Evolutionary conservation across 2,888 invertebrate genomes (phyloP).

Genomic region (Pachymerium ferrugineum): DNA sequence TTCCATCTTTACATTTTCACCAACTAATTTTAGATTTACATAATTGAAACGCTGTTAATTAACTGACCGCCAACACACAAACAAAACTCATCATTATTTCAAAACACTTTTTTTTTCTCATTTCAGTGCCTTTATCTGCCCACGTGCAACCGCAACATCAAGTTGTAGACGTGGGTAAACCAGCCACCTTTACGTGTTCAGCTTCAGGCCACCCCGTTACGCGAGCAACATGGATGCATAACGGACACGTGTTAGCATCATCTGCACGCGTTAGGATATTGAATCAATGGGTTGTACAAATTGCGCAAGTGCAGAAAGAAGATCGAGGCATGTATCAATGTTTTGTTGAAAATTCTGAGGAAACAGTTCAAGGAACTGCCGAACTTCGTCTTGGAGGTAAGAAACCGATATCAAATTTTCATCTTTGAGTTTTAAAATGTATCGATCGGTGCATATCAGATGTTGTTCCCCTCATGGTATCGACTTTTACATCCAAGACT

Average conservation of each 20-base stretch:
- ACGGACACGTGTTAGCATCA: conserved; percentile 43
- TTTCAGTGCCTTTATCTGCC: conserved; percentile 34
- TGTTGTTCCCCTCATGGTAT: conserved; percentile 45
- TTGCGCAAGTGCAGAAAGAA: conserved; percentile 43
- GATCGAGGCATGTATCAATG: conserved; percentile 50
- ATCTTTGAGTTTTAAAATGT: not conserved
- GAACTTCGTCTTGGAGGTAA: conserved; percentile 48
- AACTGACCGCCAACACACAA: not conserved
- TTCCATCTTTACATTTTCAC: too few species aligned
- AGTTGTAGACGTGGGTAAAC: conserved; percentile 45
- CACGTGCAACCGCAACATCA: conserved; percentile 34
- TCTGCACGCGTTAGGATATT: conserved; percentile 37
- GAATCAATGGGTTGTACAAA: conserved; percentile 40
- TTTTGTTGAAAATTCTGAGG: conserved; percentile 41
- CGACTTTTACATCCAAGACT: conserved; percentile 39
- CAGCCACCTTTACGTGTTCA: conserved; percentile 46
- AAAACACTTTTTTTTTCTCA: conserved; percentile 30
- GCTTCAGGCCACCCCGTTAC: conserved; percentile 45
- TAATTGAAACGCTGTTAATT: too few species aligned
- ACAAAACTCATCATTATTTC: not conserved
- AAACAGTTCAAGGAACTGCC: conserved; percentile 45
- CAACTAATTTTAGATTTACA: too few species aligned
- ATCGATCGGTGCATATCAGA: too few species aligned
- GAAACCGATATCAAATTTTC: not conserved
- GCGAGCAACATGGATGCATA: conserved; percentile 45